Evolutionary conservation across 2,888 invertebrate species (phyloP), one percentile per base, ranked within the genome.

Genomic region (Pterostichus madidus): DNA sequence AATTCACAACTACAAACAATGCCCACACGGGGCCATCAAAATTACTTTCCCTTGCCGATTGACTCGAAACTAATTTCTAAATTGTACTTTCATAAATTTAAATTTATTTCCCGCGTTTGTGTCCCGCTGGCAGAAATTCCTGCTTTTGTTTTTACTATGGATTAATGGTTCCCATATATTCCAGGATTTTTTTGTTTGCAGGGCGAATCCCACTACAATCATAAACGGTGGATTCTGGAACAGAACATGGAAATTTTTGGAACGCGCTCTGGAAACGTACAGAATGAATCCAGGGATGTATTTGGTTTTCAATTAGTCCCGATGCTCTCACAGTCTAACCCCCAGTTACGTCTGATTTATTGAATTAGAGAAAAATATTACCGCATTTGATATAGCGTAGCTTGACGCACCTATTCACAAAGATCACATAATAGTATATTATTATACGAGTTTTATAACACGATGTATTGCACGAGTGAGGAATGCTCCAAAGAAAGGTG

Each of bases 31-130:
- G 8, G 17, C 24, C 31, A 64, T 56, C 79, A 68, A 79, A 79
- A 68, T 35, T 79, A 32, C 68, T 56, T 68, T 78, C 61, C 61
- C 39, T 24, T 59, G 44, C 11, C 49, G 52, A 52, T 46, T 17
- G 56, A 56, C 80, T 83, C 84, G 46, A 59, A 84, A 84, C 85
- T 84, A 83, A 84, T 84, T 82, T 85, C 85, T 81, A 81, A 85
- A 85, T 84, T 84, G 84, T 84, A 84, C 85, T 85, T 85, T 85
- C 85, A 85, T 85, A 85, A 85, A 85, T 85, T 85, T 84, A 84
- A 85, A 85, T 85, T 85, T 85, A 85, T 85, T 83, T 83, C 85
- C 84, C 79, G 80, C 82, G 71, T 59, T 79, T 80, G 77, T 83
- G 80, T 84, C 83, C 84, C 77, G 83, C 84, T 83, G 85, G 77